Evolutionary conservation across 2,888 invertebrate genomes (phyloP).

Genomic region (Criorhina ranunculi): DNA sequence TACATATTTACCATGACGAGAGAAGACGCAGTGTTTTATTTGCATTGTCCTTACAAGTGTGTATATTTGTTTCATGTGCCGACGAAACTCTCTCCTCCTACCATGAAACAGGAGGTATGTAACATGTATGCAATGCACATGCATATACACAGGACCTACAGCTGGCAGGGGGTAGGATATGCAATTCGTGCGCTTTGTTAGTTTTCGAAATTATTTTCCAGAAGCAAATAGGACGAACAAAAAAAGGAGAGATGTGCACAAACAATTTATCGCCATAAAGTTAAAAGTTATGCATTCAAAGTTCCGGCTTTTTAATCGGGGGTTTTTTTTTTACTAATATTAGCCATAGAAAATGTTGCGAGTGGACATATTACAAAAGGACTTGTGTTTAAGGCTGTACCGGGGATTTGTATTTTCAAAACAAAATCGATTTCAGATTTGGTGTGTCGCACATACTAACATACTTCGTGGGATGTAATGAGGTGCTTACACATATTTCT

Average conservation of each 20-base stretch:
- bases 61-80: constrained; percentile 15
- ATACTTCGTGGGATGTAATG: constrained; percentile 6
- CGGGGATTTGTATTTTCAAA: neutral
- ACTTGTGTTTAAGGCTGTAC: neutral
- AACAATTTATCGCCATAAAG: constrained; percentile 47
- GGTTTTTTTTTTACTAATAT: neutral
- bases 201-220: constrained; percentile 45
- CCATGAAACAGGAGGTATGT: constrained; percentile 17
- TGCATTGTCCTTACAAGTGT: constrained; percentile 37
- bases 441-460: neutral
- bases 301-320: constrained; percentile 44
- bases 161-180: constrained; percentile 9
- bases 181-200: constrained; percentile 35
- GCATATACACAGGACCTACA: constrained; percentile 27
- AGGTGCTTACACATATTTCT: neutral
- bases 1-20: constrained; percentile 30
- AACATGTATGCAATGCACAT: constrained; percentile 13
- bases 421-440: constrained; percentile 51
- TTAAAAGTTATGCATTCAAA: constrained; percentile 54
- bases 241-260: neutral
- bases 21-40: constrained; percentile 60
- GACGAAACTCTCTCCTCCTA: constrained; percentile 5
- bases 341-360: neutral
- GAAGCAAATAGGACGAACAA: constrained; percentile 1
- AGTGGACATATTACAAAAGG: constrained; percentile 1